Conservation (phyloP, 2,113 vertebrate genomes). For the Penelope pileata region DNA sequence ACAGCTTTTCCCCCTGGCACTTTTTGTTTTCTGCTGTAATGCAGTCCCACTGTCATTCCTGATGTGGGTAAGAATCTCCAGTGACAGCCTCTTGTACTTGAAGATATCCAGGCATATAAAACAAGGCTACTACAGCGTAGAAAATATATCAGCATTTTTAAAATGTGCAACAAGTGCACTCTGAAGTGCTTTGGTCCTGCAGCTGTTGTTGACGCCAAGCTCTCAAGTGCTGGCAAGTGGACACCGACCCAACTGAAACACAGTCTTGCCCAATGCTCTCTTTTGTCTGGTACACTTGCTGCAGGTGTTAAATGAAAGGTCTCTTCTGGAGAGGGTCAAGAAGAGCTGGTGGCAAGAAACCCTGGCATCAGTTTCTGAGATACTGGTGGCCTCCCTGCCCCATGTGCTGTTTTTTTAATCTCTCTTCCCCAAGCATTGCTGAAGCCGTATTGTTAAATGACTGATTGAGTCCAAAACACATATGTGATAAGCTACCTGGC, state of each 20-base stretch:
- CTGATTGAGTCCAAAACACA: background rate
- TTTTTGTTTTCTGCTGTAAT: background rate
- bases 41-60: background rate
- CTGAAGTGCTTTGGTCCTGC: background rate
- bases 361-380: background rate
- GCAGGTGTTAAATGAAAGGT: background rate
- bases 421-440: background rate
- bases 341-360: background rate
- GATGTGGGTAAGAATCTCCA: background rate
- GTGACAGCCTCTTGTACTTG: background rate
- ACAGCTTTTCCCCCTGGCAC: background rate
- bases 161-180: background rate
- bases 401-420: background rate
- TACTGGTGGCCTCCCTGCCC: background rate
- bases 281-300: background rate
- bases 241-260: background rate
- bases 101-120: background rate
- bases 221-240: background rate
- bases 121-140: background rate
- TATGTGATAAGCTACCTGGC: background rate
- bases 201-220: background rate
- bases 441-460: background rate
- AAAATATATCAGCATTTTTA: fast-evolving
- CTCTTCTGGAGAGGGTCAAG: background rate
- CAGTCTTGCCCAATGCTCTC: background rate